Base-by-base conservation (phyloP, 1,140 invertebrate genomes). In the Heliconius melpomene region DNA sequence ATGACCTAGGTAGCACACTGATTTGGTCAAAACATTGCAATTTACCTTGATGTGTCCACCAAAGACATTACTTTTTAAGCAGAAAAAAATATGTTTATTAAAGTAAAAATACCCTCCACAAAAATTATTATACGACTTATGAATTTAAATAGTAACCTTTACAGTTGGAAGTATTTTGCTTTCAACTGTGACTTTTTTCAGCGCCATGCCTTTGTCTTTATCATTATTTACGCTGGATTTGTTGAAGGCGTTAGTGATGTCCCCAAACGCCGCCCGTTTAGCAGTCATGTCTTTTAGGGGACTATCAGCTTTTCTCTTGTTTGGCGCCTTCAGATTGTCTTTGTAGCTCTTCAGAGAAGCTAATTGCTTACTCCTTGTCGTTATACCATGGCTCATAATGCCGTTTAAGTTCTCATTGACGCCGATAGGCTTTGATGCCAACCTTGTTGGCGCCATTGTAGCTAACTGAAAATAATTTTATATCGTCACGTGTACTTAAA, bases 241-340 rank as follows among this genome's bases (percentile, higher is more conserved):
- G 84, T 89, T 89, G 79, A 93, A 92, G 77, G 94, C 96, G 95
- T 97, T 98, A 6, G 97, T 97, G 72, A 98, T 95, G 87, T 98
- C 97, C 82, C 96, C 96, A 85, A 98, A 96, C 3, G 97, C 97
- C 77, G 96, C 96, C 86, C 97, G 94, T 89, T 97, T 98, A 7
- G 93, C 94, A 18, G 89, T 94, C 77, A 88, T 87, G 87, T 95
- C 95, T 90, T 95, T 95, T 32, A 95, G 82, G 18, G 95, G 95
- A 79, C 95, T 96, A 79, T 95, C 95, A 16, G 95, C 95, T 94
- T 96, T 96, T 87, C 95, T 89, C 87, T 96, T 94, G 72, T 92
- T 93, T 80, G 93, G 90, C 50, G 89, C 88, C 91, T 88, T 87
- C 77, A 92, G 83, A 79, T 82, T 84, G 81, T 91, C 90, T 86